These are phyloP conservation scores for Rhea pennata DNA, from an alignment of 2,113 vertebrate species.

Conservation along the genomic window DNA sequence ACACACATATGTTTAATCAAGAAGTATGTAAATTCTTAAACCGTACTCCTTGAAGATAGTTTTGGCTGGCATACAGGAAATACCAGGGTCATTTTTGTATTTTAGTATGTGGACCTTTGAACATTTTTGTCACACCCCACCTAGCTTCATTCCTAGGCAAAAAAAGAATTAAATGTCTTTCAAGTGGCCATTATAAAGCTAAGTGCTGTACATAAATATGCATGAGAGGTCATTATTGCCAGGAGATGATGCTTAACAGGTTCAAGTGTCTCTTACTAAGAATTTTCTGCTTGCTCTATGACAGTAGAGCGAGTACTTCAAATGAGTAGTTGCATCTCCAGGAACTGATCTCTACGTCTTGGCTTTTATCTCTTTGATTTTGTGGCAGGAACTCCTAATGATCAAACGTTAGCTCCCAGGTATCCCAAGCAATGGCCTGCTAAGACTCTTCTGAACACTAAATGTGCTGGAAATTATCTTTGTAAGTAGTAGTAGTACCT, in stretches of 20 bases:
- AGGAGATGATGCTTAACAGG: slow-evolving; percentile 71
- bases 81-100: background rate
- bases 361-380: background rate
- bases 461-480: background rate
- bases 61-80: slow-evolving; percentile 23
- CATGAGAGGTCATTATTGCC: slow-evolving; percentile 72
- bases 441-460: background rate
- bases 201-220: slow-evolving; percentile 76
- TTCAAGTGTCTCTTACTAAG: slow-evolving; percentile 74
- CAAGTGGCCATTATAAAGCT: slow-evolving; percentile 71
- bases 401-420: background rate
- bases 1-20: background rate
- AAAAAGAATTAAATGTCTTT: slow-evolving; percentile 47
- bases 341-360: background rate
- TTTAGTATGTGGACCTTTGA: slow-evolving; percentile 57
- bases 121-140: slow-evolving; percentile 67
- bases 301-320: background rate
- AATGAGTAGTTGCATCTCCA: background rate
- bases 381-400: background rate
- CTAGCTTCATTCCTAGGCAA: slow-evolving; percentile 48
- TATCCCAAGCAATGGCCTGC: background rate
- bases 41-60: background rate
- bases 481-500: background rate
- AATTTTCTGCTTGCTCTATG: slow-evolving; percentile 60
- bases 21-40: background rate